These are phyloP conservation scores for Leptestheria dahalacensis DNA, from an alignment of 1,140 invertebrate genomes.

Conservation along the genomic window DNA sequence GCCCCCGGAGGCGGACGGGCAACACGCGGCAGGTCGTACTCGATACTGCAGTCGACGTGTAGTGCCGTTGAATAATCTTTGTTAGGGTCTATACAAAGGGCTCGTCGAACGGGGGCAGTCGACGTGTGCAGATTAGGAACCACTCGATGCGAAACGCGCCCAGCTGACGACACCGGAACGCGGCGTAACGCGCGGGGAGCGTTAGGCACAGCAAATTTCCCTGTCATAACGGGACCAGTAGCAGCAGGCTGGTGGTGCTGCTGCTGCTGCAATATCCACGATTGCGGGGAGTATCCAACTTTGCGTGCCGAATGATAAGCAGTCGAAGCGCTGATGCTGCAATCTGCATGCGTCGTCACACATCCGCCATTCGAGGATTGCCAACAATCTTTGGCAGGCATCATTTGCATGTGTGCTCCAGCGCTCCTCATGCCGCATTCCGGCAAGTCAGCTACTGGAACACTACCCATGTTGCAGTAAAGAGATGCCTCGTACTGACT, in stretches of 20 bases:
- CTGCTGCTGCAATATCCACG: not conserved
- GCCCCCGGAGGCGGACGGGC: conserved; percentile 60
- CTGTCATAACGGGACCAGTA: not conserved
- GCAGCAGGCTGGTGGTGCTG: not conserved
- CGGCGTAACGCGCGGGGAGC: not conserved
- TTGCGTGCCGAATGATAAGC: not conserved
- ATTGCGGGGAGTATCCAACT: not conserved
- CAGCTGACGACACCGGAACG: not conserved
- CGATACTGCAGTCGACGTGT: conserved; percentile 67
- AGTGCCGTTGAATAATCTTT: conserved; percentile 56
- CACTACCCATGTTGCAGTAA: not conserved
- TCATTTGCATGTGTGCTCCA: not conserved
- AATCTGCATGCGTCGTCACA: not conserved
- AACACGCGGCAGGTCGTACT: conserved; percentile 65
- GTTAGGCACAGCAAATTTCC: not conserved
- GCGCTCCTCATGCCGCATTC: not conserved
- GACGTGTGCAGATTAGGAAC: not conserved
- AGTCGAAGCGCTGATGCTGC: not conserved
- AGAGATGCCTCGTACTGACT: not conserved
- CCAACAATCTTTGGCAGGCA: not conserved
- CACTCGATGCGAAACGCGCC: not conserved
- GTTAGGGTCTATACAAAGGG: conserved; percentile 7
- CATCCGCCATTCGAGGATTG: not conserved
- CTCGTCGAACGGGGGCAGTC: not conserved
- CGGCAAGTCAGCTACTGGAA: not conserved